Base-by-base conservation (phyloP, 1,140 invertebrate species). In the Sarcophaga peregrina region DNA sequence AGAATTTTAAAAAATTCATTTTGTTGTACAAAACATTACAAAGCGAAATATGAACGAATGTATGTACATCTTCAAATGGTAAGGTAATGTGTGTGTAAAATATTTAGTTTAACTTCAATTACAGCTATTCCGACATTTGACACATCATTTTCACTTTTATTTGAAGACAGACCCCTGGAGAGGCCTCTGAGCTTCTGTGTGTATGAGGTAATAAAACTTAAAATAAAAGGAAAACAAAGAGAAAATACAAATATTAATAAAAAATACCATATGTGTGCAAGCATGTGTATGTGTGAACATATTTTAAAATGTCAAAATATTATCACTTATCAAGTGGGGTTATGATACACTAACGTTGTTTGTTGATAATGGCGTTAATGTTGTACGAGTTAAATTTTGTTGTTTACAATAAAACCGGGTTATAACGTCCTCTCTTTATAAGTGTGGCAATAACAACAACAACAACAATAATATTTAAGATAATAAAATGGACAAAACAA, bases 91-190 rank as follows among this genome's bases (percentile, higher is more conserved):
- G 25, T 37, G 25, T 37, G 25, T 37, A 37, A 37, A 37, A 37
- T 37, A 37, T 37, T 37, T 37, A 37, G 15, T 58, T 58, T n/a
- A 58, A n/a, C 54, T 58, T 13, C 54, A 58, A 58, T 58, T 58
- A 58, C 54, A 58, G 1, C n/a, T n/a, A 58, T 58, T 58, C 54
- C 15, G 54, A 58, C 54, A 58, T 58, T 58, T 58, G 54, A 58
- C 54, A 58, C 50, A 58, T 58, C n/a, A 13, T 58, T 58, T 58
- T 58, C 54, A 58, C 54, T 58, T 58, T 58, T 58, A 58, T 58
- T 58, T 58, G 54, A 15, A 5, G 15, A 9, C 4, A 54, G 15
- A 8, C 10, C 10, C 10, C 10, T 54, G 15, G n/a, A 13, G n/a
- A 58, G 13, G n/a, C 15, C 15, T n/a, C 54, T 13, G 15, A 13